phyloP scores from a whole-genome alignment of 35 echinoderm and acorn worm genomes.

The Heliocidaris erythrogramma region DNA sequence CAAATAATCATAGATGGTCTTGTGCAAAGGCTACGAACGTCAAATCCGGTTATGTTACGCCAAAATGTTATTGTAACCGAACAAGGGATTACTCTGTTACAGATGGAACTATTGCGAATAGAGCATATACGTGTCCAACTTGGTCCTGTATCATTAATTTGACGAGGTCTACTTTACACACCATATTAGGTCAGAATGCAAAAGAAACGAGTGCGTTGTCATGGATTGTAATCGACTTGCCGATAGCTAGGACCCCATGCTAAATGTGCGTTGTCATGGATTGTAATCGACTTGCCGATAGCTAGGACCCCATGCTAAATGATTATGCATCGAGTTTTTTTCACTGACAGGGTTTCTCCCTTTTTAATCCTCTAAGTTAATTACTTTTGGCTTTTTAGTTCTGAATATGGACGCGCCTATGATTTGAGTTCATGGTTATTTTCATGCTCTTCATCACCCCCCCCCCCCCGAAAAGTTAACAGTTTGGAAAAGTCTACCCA shows the following conservation, averaged over 20 bases:
- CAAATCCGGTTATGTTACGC: constrained; percentile 8
- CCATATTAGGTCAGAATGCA: not conserved
- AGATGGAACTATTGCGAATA: not conserved
- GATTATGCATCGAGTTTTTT: not conserved
- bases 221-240: not conserved
- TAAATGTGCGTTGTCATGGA: not conserved
- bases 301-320: not conserved
- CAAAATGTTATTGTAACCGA: constrained; percentile 12
- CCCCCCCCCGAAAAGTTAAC: no score
- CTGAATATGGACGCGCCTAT: not conserved
- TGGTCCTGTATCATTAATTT: not conserved
- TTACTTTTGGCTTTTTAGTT: not conserved
- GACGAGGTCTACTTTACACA: not conserved
- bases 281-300: not conserved
- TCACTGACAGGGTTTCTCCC: not conserved
- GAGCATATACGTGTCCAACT: not conserved
- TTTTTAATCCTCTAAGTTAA: not conserved
- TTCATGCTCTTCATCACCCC: no score
- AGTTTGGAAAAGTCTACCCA: no score
- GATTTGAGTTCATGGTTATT: not conserved
- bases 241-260: not conserved
- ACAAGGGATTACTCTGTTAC: not conserved
- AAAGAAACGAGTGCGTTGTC: not conserved
- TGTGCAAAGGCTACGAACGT: not conserved
- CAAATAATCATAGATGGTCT: not conserved